Evolutionary conservation across 2,888 invertebrate genomes (phyloP).

Genomic region (Chrysomela aeneicollis): DNA sequence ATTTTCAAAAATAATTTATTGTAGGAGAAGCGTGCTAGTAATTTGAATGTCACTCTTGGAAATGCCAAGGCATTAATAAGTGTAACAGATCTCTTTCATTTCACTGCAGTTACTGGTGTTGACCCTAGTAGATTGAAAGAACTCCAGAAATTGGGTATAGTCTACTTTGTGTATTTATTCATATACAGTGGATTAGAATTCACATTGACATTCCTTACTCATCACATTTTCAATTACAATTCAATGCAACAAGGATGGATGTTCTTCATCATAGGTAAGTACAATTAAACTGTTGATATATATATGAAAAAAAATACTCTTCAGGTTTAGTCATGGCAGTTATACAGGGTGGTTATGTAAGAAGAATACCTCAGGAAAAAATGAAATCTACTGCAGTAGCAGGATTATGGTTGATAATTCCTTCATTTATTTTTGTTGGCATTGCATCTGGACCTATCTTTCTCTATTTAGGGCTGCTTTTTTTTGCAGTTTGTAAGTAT

Average conservation of each 20-base stretch:
- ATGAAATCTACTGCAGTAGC: constrained; percentile 75
- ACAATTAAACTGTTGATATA: background rate
- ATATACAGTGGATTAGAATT: constrained; percentile 97
- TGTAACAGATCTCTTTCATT: constrained; percentile 65
- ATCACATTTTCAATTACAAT: constrained; percentile 87
- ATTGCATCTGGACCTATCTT: constrained; percentile 68
- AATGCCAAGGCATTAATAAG: constrained; percentile 55
- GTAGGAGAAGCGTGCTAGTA: constrained; percentile 75
- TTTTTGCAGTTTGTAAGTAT: constrained; percentile 90
- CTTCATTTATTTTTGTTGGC: constrained; percentile 86
- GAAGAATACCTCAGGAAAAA: constrained; percentile 77
- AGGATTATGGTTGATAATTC: constrained; percentile 85
- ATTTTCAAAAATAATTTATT: constrained; percentile 52
- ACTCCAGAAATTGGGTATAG: constrained; percentile 73
- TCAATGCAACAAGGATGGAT: constrained; percentile 98
- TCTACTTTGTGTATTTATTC: constrained; percentile 92
- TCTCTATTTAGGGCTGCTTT: constrained; percentile 82
- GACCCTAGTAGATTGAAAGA: constrained; percentile 69
- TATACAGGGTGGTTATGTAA: constrained; percentile 88
- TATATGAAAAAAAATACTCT: background rate
- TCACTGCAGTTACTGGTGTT: constrained; percentile 73
- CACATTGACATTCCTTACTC: constrained; percentile 95
- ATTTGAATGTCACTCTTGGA: constrained; percentile 66
- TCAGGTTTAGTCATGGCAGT: constrained; percentile 84
- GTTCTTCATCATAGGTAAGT: constrained; percentile 89